A percentile compares a stretch with the other conserved stretches of the same genome.
Evolutionary conservation across 23 tunicate species (phyloP).

Genomic region (Diplosoma virens): DNA sequence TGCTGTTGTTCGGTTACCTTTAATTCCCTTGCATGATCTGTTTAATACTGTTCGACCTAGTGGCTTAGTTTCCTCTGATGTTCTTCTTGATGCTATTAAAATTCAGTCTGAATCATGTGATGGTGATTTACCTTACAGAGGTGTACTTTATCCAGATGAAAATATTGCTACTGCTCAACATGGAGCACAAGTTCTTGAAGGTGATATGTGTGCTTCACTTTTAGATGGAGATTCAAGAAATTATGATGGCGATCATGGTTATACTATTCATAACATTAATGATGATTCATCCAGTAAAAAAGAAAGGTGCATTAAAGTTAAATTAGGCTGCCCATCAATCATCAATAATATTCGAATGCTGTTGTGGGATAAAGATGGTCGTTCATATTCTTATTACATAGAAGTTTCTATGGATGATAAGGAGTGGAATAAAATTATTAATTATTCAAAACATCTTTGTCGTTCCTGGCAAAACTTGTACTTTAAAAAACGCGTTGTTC

Average conservation of each 20-base stretch:
- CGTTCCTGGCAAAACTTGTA: slow-evolving; percentile 89
- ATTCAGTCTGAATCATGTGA: slow-evolving; percentile 69
- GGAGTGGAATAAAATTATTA: slow-evolving; percentile 74
- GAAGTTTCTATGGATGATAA: slow-evolving; percentile 91
- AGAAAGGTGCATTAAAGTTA: slow-evolving; percentile 79
- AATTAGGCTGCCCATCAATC: slow-evolving; percentile 85
- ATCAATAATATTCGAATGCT: slow-evolving; percentile 76
- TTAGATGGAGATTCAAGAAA: slow-evolving; percentile 73
- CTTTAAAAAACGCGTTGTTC: slow-evolving; percentile 79
- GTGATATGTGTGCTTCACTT: slow-evolving; percentile 87
- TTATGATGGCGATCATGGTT: slow-evolving; percentile 78
- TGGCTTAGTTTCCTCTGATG: slow-evolving; percentile 68
- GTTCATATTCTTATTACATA: slow-evolving; percentile 83
- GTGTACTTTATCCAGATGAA: slow-evolving; percentile 76
- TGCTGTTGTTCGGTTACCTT: slow-evolving; percentile 70
- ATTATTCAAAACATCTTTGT: slow-evolving; percentile 72
- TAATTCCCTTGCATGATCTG: slow-evolving; percentile 76
- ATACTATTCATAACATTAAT: slow-evolving; percentile 71
- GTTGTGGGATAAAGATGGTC: slow-evolving; percentile 83
- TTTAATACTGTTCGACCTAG: slow-evolving; percentile 83
- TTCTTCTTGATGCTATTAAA: slow-evolving; percentile 81
- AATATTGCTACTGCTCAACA: slow-evolving; percentile 86
- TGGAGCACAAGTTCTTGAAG: slow-evolving; percentile 92
- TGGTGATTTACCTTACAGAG: slow-evolving; percentile 52
- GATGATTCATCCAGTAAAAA: slow-evolving; percentile 58